A percentile compares a stretch with the other conserved stretches of the same genome.
Conservation (phyloP, 30 jellyfish, hydroid and myxozoan genomes). For the Nemopilema nomurai region DNA sequence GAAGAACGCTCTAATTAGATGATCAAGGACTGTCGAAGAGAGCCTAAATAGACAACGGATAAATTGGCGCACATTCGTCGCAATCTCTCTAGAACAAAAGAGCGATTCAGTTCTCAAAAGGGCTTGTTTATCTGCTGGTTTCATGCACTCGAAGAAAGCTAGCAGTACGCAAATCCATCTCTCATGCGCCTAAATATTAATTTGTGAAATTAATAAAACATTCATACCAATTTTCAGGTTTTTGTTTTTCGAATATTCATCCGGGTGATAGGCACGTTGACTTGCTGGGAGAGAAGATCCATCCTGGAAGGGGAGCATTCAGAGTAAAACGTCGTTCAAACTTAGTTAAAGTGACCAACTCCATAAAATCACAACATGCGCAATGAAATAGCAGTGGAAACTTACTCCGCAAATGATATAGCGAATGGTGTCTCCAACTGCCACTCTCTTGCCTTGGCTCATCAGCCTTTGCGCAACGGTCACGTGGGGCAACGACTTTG, state of each 20-base stretch:
- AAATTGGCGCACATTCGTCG: no score
- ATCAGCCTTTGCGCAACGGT: constrained; percentile 95
- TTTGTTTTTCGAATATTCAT: constrained; percentile 70
- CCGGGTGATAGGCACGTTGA: constrained; percentile 99
- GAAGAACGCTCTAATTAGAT: neutral
- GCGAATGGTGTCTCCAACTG: constrained; percentile 97
- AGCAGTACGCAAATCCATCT: no score
- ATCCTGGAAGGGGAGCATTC: constrained; percentile 85
- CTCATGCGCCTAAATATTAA: neutral
- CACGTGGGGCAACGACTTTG: constrained; percentile 93
- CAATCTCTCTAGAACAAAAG: no score
- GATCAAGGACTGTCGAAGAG: neutral
- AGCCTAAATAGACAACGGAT: no score
- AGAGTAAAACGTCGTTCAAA: no score
- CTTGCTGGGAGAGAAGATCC: constrained; percentile 82
- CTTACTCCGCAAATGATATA: constrained; percentile 92
- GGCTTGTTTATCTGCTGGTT: no score
- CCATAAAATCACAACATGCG: neutral
- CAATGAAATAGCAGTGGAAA: neutral
- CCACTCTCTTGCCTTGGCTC: constrained; percentile 89
- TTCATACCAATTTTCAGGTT: constrained; percentile 86
- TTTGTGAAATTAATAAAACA: constrained; percentile 13
- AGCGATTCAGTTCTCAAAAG: no score
- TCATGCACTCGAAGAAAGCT: no score
- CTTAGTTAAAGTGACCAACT: no score